phyloP scores from a whole-genome alignment of 2,113 vertebrate genomes.

The Megaceryle torquata region DNA sequence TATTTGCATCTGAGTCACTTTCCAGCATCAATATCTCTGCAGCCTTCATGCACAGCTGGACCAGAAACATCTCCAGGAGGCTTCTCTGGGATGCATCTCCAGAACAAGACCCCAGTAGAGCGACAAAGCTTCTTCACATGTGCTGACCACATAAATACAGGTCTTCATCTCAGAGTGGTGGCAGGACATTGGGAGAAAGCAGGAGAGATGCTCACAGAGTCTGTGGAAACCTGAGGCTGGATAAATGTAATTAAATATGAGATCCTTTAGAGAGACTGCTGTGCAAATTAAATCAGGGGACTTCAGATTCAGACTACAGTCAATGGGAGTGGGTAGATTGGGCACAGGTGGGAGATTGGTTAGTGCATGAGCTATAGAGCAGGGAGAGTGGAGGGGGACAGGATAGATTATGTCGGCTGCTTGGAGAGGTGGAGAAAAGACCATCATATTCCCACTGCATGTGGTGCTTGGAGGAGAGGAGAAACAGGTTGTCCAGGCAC shows the following conservation, averaged over 20 bases:
- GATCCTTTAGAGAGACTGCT: neutral
- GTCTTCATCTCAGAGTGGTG: neutral
- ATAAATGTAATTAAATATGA: neutral
- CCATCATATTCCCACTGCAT: neutral
- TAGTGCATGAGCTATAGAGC: neutral
- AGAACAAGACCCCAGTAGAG: neutral
- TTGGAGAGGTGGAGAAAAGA: neutral
- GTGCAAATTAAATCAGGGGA: neutral
- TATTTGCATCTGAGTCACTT: accelerated
- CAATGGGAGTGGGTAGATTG: neutral
- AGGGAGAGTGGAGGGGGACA: neutral
- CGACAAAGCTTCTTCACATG: neutral
- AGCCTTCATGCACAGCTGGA: neutral
- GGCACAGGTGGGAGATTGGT: neutral
- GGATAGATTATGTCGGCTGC: neutral
- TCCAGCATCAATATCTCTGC: neutral
- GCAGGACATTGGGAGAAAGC: neutral
- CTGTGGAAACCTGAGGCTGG: neutral
- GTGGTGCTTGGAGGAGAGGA: neutral
- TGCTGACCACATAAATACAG: neutral
- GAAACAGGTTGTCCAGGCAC: too few relatives aligned
- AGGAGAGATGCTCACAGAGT: neutral
- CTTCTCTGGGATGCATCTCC: neutral
- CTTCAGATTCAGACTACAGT: neutral
- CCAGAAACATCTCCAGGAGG: neutral